Evolutionary conservation across 2,888 invertebrate genomes (phyloP), one percentile per base, ranked within the genome.

Genomic region (Drosophila anceps): DNA sequence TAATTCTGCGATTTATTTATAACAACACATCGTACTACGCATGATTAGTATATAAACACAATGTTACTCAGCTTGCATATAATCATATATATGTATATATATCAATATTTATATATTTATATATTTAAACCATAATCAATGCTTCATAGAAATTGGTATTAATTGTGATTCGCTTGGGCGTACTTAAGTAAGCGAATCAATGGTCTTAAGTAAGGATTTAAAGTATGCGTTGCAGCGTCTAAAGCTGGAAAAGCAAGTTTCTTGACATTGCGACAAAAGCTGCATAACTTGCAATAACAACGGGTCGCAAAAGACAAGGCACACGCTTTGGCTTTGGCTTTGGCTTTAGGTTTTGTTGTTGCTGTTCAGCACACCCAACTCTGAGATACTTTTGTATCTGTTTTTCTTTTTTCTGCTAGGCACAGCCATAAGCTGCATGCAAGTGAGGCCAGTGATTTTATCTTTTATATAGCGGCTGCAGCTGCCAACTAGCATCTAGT

Each of bases 181-280:
- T 20, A 39, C 20, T 27, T 10, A 27, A 37, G 6, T 12, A 27
- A 10, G 9, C 15, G 35, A 35, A 20, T 27, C 27, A 39, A 27
- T 54, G 24, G 37, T 15, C 13, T n/a, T 44, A 18, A 13, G 29
- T 24, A 20, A n/a, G 58, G 43, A 46, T 4, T 27, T 4, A 3
- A 31, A 12, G 29, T 50, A 48, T 71, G 77, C 48, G 39, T 24
- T 50, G 53, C n/a, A 53, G 29, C 41, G 20, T 43, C 53, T 50
- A 33, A 31, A 57, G 48, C 66, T 44, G 41, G 55, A 68, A 82
- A 81, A 89, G 51, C 51, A 24, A 53, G 87, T 91, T 87, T 90
- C 82, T 88, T 91, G 91, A 90, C 89, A 83, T 85, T 91, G 91
- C 90, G 89, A 91, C 91, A 91, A 88, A 88, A 80, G 64, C 83